phyloP scores from a whole-genome alignment of 2,888 invertebrate genomes.

The Panopea generosa region DNA sequence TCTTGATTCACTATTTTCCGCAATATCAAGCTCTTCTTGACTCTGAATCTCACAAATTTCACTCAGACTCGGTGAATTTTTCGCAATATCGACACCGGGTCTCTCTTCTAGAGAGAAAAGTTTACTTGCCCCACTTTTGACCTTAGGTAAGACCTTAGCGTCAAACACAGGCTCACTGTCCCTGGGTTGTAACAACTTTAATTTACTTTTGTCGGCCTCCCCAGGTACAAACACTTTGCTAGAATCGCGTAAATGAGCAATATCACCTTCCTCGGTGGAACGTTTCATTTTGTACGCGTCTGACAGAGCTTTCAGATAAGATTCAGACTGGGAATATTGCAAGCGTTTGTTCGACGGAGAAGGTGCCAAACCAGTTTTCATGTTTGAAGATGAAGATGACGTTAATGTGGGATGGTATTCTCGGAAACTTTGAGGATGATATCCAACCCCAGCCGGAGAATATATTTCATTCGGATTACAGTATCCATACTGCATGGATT shows the following conservation, averaged over 20 bases:
- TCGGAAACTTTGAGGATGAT: slow-evolving; percentile 73
- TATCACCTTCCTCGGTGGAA: slow-evolving; percentile 76
- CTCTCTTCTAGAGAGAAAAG: slow-evolving; percentile 63
- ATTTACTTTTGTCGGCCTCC: slow-evolving; percentile 26
- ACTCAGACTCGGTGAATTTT: background rate
- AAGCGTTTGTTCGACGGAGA: slow-evolving; percentile 55
- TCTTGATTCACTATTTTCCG: slow-evolving; percentile 8
- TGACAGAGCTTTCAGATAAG: slow-evolving; percentile 63
- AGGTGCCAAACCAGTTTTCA: background rate
- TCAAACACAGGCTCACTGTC: slow-evolving; percentile 74
- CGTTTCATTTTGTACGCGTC: slow-evolving; percentile 69
- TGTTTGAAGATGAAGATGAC: background rate
- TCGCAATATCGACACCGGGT: background rate
- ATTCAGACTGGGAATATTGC: slow-evolving; percentile 71
- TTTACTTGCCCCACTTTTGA: slow-evolving; percentile 42
- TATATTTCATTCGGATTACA: slow-evolving; percentile 76
- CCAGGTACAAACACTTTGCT: slow-evolving; percentile 71
- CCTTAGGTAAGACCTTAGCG: slow-evolving; percentile 63
- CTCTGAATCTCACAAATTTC: slow-evolving; percentile 18
- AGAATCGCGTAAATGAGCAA: slow-evolving; percentile 72
- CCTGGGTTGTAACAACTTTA: slow-evolving; percentile 59
- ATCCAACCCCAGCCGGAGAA: slow-evolving; percentile 78
- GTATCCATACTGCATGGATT: slow-evolving; percentile 74
- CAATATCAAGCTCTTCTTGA: slow-evolving; percentile 29
- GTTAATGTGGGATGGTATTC: slow-evolving; percentile 61